A percentile compares a stretch with the other conserved stretches of the same genome.
These are phyloP conservation scores for Ptyas mucosa DNA, from an alignment of 2,113 vertebrate species.

Conservation along the genomic window DNA sequence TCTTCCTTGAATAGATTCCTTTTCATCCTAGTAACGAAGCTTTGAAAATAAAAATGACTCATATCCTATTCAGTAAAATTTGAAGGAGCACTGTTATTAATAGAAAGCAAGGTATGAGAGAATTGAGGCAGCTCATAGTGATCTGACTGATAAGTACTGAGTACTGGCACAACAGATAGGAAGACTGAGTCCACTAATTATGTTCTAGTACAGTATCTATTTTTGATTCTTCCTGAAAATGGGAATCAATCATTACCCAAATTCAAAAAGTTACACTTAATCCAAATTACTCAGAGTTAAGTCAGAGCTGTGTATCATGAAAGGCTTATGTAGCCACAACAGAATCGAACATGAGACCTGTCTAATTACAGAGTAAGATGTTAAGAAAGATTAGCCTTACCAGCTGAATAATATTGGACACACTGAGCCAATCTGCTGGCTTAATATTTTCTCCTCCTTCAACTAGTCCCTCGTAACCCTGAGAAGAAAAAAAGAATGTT, in stretches of 20 bases:
- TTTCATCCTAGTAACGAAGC: not conserved
- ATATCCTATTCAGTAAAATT: not conserved
- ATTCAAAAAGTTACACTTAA: not conserved
- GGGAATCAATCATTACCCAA: not conserved
- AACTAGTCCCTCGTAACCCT: slow-evolving; percentile 95
- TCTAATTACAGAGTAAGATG: not conserved
- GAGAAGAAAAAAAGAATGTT: not conserved
- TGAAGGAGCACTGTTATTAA: not conserved
- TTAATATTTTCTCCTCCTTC: slow-evolving; percentile 92
- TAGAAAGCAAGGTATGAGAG: not conserved
- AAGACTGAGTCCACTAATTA: not conserved
- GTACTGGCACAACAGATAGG: not conserved
- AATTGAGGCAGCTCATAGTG: not conserved
- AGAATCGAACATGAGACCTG: not conserved
- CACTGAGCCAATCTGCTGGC: slow-evolving; percentile 89
- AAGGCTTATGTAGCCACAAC: not conserved
- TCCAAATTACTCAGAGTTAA: not conserved
- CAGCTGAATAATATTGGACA: slow-evolving; percentile 95
- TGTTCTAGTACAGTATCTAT: not conserved
- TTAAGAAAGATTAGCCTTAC: slow-evolving; percentile 65
- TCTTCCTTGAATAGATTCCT: not conserved
- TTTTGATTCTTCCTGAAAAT: not conserved
- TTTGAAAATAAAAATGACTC: not conserved
- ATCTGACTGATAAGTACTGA: not conserved
- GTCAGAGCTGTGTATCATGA: not conserved